Evolutionary conservation across 2,797 vertebrate species (phyloP).

Genomic region (Bovichtus diacanthus): DNA sequence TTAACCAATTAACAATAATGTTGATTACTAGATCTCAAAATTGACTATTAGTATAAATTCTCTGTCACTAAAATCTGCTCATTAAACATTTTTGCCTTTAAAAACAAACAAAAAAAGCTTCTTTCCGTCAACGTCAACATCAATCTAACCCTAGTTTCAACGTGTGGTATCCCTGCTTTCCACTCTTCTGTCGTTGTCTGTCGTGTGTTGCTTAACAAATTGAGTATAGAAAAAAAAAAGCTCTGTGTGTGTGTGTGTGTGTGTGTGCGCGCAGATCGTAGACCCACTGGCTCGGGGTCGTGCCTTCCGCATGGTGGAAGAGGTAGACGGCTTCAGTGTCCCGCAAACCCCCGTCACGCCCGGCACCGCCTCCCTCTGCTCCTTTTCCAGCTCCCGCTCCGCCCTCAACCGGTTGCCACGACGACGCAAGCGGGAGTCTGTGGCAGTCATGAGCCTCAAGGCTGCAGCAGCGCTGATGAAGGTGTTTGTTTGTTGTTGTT

Average conservation of each 20-base stretch:
- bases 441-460: slow-evolving; percentile 96
- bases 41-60: background rate
- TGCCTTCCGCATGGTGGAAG: slow-evolving; percentile 93
- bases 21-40: background rate
- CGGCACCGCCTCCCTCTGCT: slow-evolving; percentile 93
- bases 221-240: background rate
- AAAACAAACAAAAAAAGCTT: background rate
- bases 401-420: slow-evolving; percentile 91
- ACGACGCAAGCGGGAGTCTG: slow-evolving; percentile 93
- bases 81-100: background rate
- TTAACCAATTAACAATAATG: background rate
- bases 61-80: background rate
- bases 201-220: slow-evolving; percentile 5
- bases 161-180: slow-evolving; percentile 4
- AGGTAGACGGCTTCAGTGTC: slow-evolving; percentile 87
- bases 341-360: slow-evolving; percentile 91
- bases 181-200: background rate
- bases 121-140: background rate
- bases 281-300: slow-evolving; percentile 95
- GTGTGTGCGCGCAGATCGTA: slow-evolving; percentile 86
- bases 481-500: slow-evolving; percentile 82
- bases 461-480: slow-evolving; percentile 94
- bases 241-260: background rate
- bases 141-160: slow-evolving; percentile 36
- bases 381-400: slow-evolving; percentile 96